Conservation (phyloP, 2,888 invertebrate genomes). For the Caenorhabditis macrosperma region DNA sequence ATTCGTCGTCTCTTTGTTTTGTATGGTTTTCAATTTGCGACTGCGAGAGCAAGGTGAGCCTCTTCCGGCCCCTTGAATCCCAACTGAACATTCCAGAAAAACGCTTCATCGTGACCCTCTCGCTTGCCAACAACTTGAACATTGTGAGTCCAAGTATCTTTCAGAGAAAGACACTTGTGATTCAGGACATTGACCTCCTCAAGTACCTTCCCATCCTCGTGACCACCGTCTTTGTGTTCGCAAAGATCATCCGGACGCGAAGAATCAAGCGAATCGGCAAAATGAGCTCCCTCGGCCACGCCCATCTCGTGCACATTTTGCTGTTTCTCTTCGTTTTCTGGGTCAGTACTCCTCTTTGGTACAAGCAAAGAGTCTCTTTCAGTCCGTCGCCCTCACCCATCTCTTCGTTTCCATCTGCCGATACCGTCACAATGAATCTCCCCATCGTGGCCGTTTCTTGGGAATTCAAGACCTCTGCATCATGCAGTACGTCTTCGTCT, state of each 20-base stretch:
- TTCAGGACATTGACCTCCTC: constrained; percentile 16
- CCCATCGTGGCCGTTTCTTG: neutral
- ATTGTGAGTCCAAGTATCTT: constrained; percentile 12
- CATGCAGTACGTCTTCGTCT: constrained; percentile 23
- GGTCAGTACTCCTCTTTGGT: neutral
- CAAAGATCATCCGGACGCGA: neutral
- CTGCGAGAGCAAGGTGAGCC: neutral
- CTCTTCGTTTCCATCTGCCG: neutral
- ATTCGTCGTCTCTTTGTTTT: neutral
- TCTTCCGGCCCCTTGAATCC: too few relatives aligned
- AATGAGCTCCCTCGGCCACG: neutral
- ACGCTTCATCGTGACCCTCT: neutral
- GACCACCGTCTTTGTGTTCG: neutral
- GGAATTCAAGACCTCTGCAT: constrained; percentile 27
- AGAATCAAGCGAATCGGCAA: neutral
- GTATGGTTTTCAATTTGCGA: neutral
- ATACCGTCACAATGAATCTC: neutral
- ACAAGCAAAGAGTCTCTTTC: neutral
- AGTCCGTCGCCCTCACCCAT: constrained; percentile 1
- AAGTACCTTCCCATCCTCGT: constrained; percentile 8
- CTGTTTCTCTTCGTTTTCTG: constrained; percentile 17
- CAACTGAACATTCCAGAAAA: neutral
- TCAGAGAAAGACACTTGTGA: neutral
- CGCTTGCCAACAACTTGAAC: neutral
- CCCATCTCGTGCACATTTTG: neutral